Conservation (phyloP, 2,113 vertebrate genomes). For the Microtus richardsoni region DNA sequence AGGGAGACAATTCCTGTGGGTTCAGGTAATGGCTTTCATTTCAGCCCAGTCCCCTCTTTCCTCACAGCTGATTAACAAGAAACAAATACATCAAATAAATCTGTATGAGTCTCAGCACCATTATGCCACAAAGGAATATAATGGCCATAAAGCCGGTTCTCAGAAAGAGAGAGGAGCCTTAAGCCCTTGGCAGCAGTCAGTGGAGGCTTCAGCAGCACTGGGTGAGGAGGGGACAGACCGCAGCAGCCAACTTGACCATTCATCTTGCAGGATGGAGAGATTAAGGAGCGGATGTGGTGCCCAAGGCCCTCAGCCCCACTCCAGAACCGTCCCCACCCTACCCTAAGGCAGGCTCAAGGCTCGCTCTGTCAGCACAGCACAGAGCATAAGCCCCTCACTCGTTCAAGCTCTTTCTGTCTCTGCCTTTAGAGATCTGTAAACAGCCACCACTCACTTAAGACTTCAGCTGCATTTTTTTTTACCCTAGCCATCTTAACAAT, state of each 20-base stretch:
- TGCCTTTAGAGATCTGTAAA: conserved; percentile 36
- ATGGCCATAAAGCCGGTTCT: conserved; percentile 27
- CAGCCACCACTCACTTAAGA: conserved; percentile 60
- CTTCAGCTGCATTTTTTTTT: conserved; percentile 44
- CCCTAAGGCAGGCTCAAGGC: background rate
- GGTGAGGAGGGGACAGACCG: background rate
- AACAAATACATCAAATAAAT: conserved; percentile 64
- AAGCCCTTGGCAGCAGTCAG: background rate
- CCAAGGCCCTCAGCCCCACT: background rate
- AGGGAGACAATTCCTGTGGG: background rate
- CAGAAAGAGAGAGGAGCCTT: background rate
- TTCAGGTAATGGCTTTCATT: conserved; percentile 13
- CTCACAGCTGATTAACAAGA: conserved; percentile 41
- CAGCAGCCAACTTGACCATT: background rate
- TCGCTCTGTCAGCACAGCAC: conserved; percentile 17
- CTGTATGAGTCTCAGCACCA: background rate
- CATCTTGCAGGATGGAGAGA: background rate
- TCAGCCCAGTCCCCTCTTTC: conserved; percentile 22
- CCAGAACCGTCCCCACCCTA: background rate
- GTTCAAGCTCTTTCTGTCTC: conserved; percentile 38
- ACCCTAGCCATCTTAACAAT: conserved; percentile 68
- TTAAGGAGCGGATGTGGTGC: background rate
- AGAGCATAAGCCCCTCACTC: background rate
- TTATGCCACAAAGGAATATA: conserved; percentile 48
- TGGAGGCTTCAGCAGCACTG: background rate